Conservation (phyloP, 2,888 invertebrate genomes). For the Phalangium opilio region DNA sequence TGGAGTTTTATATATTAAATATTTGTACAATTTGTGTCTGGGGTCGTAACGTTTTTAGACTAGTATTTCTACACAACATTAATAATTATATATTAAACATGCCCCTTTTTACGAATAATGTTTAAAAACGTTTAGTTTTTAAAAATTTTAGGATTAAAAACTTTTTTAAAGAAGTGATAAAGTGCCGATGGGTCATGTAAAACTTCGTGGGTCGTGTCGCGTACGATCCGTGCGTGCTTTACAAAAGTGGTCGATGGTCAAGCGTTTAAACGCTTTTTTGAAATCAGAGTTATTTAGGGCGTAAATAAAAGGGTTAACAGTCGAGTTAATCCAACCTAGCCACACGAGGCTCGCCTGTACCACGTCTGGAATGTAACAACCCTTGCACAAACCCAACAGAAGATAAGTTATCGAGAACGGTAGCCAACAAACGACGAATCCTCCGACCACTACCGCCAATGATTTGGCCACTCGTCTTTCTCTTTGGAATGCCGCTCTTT, state of each 20-base stretch:
- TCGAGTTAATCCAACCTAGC: conserved; percentile 97
- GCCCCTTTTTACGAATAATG: no score
- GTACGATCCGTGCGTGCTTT: conserved; percentile 1
- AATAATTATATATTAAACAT: no score
- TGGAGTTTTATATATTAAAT: no score
- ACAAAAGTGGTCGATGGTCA: conserved; percentile 15
- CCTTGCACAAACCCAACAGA: conserved; percentile 68
- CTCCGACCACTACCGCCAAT: conserved; percentile 39
- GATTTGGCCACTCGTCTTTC: conserved; percentile 16
- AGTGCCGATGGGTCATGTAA: no score
- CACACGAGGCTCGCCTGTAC: conserved; percentile 86
- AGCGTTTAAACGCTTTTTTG: conserved; percentile 66
- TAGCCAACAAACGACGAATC: conserved; percentile 87
- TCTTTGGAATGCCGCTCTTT: conserved; percentile 15
- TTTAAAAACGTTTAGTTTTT: no score
- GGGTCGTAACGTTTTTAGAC: no score
- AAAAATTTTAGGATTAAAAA: no score
- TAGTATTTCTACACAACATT: no score
- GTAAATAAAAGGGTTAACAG: conserved; percentile 81
- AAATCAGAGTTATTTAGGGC: conserved; percentile 98
- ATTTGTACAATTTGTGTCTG: no score
- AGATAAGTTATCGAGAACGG: conserved; percentile 94
- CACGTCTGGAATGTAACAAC: conserved; percentile 63
- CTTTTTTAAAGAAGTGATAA: no score
- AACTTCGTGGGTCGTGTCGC: no score